Conservation (phyloP, 2,797 vertebrate species). For the Buphagus erythrorhynchus region DNA sequence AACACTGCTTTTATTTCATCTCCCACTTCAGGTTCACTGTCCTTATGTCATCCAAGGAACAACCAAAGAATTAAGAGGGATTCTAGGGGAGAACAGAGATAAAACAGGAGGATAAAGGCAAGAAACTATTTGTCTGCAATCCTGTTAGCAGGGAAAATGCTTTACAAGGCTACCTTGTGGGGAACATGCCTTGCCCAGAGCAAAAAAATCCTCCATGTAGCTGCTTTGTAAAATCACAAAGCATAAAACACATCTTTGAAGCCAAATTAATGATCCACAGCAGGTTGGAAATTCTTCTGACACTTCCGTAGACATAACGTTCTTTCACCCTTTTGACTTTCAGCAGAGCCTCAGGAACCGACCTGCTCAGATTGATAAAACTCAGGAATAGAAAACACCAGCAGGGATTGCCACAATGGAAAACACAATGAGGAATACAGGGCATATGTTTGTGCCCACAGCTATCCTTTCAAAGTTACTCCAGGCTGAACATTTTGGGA, state of each 20-base stretch:
- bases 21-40: neutral
- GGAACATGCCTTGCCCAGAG: neutral
- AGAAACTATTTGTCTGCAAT: conserved; percentile 12
- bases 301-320: neutral
- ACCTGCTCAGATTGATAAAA: conserved; percentile 21
- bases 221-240: conserved; percentile 24
- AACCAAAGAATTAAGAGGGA: neutral
- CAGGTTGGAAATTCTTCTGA: conserved; percentile 10
- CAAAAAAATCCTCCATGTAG: neutral
- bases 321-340: conserved; percentile 43
- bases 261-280: conserved; percentile 46
- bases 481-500: neutral
- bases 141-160: neutral
- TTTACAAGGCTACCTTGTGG: conserved; percentile 23
- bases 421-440: neutral
- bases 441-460: neutral
- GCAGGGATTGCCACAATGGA: neutral
- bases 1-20: neutral
- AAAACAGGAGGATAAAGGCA: conserved; percentile 23
- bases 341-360: conserved; percentile 17
- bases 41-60: neutral
- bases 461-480: neutral
- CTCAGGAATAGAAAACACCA: neutral
- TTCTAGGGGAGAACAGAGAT: neutral
- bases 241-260: conserved; percentile 16